phyloP scores from a whole-genome alignment of 2,797 vertebrate genomes.

The Gadopsis bispinosus region DNA sequence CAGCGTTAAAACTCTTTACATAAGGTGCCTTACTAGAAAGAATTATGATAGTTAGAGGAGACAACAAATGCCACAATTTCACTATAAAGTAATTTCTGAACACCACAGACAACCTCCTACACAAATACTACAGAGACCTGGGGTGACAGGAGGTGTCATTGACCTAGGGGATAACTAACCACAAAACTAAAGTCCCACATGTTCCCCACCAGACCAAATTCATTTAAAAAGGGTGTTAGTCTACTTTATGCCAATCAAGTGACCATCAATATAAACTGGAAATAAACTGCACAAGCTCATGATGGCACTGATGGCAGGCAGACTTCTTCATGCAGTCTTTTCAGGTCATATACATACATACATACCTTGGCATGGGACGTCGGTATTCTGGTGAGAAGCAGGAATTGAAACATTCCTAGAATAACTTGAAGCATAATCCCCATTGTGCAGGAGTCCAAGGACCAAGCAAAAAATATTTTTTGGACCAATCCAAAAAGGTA shows the following conservation, averaged over 20 bases:
- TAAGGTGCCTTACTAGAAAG: not conserved
- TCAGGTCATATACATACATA: slow-evolving; percentile 61
- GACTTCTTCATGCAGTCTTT: slow-evolving; percentile 22
- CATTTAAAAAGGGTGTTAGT: not conserved
- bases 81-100: slow-evolving; percentile 9
- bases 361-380: slow-evolving; percentile 85
- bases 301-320: slow-evolving; percentile 5
- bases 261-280: not conserved
- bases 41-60: not conserved
- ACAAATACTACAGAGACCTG: slow-evolving; percentile 16
- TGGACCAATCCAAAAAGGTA: slow-evolving; percentile 71
- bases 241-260: not conserved
- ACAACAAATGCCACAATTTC: not conserved
- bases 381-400: slow-evolving; percentile 86
- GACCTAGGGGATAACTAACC: slow-evolving; percentile 76
- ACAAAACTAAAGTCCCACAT: slow-evolving; percentile 42
- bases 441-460: slow-evolving; percentile 84
- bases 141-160: slow-evolving; percentile 79
- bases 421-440: slow-evolving; percentile 89
- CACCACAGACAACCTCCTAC: not conserved
- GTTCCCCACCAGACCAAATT: not conserved
- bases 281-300: not conserved
- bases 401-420: slow-evolving; percentile 89
- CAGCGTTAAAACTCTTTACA: not conserved
- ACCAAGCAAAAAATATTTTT: slow-evolving; percentile 70